phyloP scores from a whole-genome alignment of 2,888 invertebrate species.

The Caradrina kadenii region DNA sequence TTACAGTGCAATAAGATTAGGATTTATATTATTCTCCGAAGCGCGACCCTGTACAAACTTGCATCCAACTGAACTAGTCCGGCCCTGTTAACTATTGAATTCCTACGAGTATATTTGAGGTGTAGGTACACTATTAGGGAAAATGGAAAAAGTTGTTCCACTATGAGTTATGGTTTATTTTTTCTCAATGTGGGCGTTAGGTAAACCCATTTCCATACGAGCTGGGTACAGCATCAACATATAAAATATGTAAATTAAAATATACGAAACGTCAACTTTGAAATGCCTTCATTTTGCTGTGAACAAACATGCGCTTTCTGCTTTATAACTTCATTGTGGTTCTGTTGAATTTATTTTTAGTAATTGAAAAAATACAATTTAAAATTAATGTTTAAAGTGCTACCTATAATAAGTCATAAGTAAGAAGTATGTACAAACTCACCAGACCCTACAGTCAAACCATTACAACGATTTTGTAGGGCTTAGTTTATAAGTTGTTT shows the following conservation, averaged over 20 bases:
- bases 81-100: slow-evolving; percentile 66
- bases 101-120: slow-evolving; percentile 72
- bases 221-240: slow-evolving; percentile 37
- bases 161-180: slow-evolving; percentile 64
- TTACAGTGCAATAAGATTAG: no score
- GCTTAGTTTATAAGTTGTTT: no score
- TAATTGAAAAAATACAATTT: no score
- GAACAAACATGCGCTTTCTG: slow-evolving; percentile 22
- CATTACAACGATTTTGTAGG: no score
- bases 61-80: slow-evolving; percentile 43
- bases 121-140: slow-evolving; percentile 75
- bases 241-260: slow-evolving; percentile 61
- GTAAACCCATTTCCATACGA: slow-evolving; percentile 47
- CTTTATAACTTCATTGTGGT: slow-evolving; percentile 23
- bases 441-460: no score
- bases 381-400: no score
- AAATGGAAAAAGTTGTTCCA: slow-evolving; percentile 80
- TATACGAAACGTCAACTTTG: slow-evolving; percentile 48
- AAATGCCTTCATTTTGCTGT: slow-evolving; percentile 42
- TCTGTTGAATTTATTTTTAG: slow-evolving; percentile 8
- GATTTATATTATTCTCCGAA: background rate
- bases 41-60: background rate
- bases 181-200: slow-evolving; percentile 36
- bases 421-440: no score
- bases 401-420: no score